Base-by-base conservation (phyloP, 2,113 vertebrate species). In the Tauraco erythrolophus region DNA sequence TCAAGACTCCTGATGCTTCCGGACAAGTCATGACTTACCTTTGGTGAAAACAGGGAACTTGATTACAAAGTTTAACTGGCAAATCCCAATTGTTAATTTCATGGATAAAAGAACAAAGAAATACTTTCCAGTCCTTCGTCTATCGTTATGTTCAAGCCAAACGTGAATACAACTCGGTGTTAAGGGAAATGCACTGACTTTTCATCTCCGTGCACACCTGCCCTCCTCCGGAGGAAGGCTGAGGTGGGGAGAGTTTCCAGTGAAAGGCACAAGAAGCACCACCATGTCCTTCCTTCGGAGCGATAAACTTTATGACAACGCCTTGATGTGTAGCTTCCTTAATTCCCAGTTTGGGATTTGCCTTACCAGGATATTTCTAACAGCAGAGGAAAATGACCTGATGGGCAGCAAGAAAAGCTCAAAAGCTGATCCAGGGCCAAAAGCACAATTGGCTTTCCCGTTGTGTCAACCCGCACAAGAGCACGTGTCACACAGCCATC, bases 381-480 rank as follows among this genome's bases (percentile, higher is more conserved):
- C 25, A 62, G 56, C 46, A 69, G 25, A 48, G 72, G 25, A 41
- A 56, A 62, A 41, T 3, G 9, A 35, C 10, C 39, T 48, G 71
- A 39, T 1, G 11, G 25, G 56, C 14, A 71, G 30, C 21, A n/a
- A n/a, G 74, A 12, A 7, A 39, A 69, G 31, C 11, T 58, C 35
- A 14, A 50, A 31, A 77, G 56, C 27, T 31, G 2, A 43, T 61
- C 31, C 6, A 21, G 23, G 56, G 33, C 43, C 33, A 56, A 25
- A 57, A 70, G 0, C 14, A 25, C 43, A 5, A 24, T 1, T 13
- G 10, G 54, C 43, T 30, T 41, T 54, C 22, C 41, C 4, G 1
- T 31, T 22, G 71, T 22, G 12, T 4, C 53, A 50, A 2, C 14
- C 39, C 19, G 57, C 50, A 22, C 35, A 14, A 31, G 21, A 19